Percentiles rank a stretch among this genome's conserved stretches.
phyloP scores from a whole-genome alignment of 2,797 vertebrate species.

The Sebastes trivittatus region DNA sequence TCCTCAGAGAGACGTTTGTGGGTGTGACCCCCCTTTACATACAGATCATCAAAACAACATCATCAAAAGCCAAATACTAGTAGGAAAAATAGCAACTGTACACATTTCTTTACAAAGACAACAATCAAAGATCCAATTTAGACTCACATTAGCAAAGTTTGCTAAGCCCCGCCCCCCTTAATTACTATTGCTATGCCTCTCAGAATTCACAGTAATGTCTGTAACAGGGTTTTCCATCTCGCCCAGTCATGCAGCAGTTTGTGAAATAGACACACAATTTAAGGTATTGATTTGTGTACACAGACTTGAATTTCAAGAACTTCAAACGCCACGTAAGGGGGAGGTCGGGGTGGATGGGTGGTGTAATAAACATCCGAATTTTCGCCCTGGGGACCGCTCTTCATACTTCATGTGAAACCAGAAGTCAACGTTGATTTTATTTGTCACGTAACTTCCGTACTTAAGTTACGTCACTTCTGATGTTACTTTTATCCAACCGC shows the following conservation, averaged over 20 bases:
- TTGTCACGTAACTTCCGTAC: too few species aligned
- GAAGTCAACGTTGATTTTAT: too few species aligned
- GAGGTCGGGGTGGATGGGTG: accelerated
- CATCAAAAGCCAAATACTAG: neutral
- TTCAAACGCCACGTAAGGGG: accelerated
- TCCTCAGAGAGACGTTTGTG: neutral
- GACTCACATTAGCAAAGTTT: neutral
- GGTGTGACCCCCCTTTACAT: neutral
- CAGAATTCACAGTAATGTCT: neutral
- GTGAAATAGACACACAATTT: too few species aligned
- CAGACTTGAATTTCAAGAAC: accelerated
- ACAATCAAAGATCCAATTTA: neutral
- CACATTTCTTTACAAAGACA: neutral
- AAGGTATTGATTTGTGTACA: accelerated
- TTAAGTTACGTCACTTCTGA: accelerated
- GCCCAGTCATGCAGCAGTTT: accelerated
- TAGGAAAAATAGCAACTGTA: neutral
- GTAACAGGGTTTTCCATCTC: neutral
- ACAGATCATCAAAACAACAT: neutral
- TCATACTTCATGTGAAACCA: too few species aligned
- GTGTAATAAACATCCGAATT: accelerated
- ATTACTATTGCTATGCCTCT: neutral
- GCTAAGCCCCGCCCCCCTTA: accelerated
- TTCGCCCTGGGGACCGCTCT: accelerated
- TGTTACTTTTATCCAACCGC: accelerated